Evolutionary conservation across 2,888 invertebrate genomes (phyloP).

Genomic region (Nasonovia ribisnigri): DNA sequence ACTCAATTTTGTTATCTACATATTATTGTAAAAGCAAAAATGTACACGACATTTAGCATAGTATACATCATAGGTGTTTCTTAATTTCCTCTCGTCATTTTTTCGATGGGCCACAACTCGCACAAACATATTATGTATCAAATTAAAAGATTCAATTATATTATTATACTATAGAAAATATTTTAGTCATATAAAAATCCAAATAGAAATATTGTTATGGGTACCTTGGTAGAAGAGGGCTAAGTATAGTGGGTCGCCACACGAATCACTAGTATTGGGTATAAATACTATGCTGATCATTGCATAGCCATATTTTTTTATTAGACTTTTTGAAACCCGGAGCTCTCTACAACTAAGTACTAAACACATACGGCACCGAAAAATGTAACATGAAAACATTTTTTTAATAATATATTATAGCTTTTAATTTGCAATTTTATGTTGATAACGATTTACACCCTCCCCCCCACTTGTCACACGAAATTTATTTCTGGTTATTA

Average conservation of each 20-base stretch:
- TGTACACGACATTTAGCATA: background rate
- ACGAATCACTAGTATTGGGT: background rate
- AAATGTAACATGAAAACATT: background rate
- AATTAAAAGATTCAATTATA: background rate
- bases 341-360: no score
- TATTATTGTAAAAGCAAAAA: background rate
- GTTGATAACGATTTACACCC: background rate
- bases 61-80: background rate
- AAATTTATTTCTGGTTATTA: background rate
- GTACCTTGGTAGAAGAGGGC: background rate
- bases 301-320: background rate
- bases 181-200: background rate
- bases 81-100: background rate
- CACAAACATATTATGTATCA: background rate
- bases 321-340: background rate
- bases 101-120: background rate
- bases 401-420: background rate
- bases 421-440: background rate
- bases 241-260: background rate
- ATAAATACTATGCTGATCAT: background rate
- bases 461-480: background rate
- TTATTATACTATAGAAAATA: background rate
- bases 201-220: background rate
- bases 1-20: background rate
- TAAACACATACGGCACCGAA: no score